These are phyloP conservation scores for Polymixis lichenea DNA, from an alignment of 2,888 invertebrate species.

Conservation along the genomic window DNA sequence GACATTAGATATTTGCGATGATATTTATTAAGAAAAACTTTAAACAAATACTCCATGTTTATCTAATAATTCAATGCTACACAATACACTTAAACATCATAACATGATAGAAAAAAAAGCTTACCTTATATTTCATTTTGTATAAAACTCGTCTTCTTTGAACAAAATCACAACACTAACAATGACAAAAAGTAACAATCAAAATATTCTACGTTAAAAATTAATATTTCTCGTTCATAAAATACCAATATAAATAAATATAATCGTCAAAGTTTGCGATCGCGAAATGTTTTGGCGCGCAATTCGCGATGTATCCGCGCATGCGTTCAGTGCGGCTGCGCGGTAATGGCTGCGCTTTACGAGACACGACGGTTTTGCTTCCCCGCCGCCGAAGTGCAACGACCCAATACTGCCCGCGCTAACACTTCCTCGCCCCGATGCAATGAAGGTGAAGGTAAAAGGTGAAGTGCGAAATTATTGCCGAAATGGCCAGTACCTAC, in stretches of 20 bases:
- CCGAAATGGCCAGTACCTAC: conserved; percentile 70
- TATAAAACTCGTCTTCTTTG: conserved; percentile 53
- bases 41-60: not conserved
- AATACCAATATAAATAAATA: conserved; percentile 62
- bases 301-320: conserved; percentile 76
- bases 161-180: conserved; percentile 67
- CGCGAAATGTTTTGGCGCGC: conserved; percentile 74
- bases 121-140: conserved; percentile 86
- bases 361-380: conserved; percentile 83
- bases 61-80: not conserved
- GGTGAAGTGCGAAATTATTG: conserved; percentile 74
- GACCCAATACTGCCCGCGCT: conserved; percentile 71
- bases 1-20: not conserved
- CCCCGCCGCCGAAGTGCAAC: conserved; percentile 82
- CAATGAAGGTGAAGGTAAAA: conserved; percentile 84
- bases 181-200: conserved; percentile 47
- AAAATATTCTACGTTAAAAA: conserved; percentile 30
- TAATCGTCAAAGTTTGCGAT: conserved; percentile 45
- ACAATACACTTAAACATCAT: not conserved
- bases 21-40: not conserved
- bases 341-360: conserved; percentile 81
- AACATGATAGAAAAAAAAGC: not conserved
- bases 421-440: conserved; percentile 68
- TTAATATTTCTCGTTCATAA: conserved; percentile 59
- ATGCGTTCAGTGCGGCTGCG: conserved; percentile 81